These are phyloP conservation scores for Deilephila porcellus DNA, from an alignment of 2,888 invertebrate genomes.

Conservation along the genomic window DNA sequence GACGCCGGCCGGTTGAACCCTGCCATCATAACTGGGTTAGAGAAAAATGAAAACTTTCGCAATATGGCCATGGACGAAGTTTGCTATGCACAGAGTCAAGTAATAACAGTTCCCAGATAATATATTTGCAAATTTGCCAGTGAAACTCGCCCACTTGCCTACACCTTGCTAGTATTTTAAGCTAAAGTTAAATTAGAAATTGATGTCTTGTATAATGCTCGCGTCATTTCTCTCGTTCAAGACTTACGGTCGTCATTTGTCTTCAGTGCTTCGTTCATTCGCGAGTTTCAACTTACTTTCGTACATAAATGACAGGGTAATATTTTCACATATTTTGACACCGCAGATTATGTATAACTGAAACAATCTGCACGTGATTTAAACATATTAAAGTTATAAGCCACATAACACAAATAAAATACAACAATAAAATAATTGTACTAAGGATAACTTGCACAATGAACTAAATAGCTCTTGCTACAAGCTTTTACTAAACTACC, in stretches of 20 bases:
- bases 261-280: slow-evolving; percentile 16
- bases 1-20: slow-evolving; percentile 57
- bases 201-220: slow-evolving; percentile 43
- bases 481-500: too few species aligned
- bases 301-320: not conserved
- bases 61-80: slow-evolving; percentile 68
- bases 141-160: slow-evolving; percentile 48
- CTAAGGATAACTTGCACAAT: too few species aligned
- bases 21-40: slow-evolving; percentile 74
- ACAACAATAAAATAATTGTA: not conserved
- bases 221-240: slow-evolving; percentile 16
- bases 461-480: too few species aligned
- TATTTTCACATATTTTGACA: slow-evolving; percentile 3
- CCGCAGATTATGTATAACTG: not conserved
- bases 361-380: slow-evolving; percentile 1
- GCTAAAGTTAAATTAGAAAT: slow-evolving; percentile 51
- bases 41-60: slow-evolving; percentile 79
- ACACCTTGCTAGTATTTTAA: slow-evolving; percentile 50
- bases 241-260: slow-evolving; percentile 11
- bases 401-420: not conserved
- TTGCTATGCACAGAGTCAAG: slow-evolving; percentile 64
- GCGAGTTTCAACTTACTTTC: slow-evolving; percentile 4
- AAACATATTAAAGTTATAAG: not conserved
- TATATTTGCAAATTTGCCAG: slow-evolving; percentile 64
- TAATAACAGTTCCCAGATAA: slow-evolving; percentile 64